Percentiles rank a stretch among this genome's conserved stretches.
phyloP scores from a whole-genome alignment of 2,113 vertebrate species.

The Toxotes chatareus region DNA sequence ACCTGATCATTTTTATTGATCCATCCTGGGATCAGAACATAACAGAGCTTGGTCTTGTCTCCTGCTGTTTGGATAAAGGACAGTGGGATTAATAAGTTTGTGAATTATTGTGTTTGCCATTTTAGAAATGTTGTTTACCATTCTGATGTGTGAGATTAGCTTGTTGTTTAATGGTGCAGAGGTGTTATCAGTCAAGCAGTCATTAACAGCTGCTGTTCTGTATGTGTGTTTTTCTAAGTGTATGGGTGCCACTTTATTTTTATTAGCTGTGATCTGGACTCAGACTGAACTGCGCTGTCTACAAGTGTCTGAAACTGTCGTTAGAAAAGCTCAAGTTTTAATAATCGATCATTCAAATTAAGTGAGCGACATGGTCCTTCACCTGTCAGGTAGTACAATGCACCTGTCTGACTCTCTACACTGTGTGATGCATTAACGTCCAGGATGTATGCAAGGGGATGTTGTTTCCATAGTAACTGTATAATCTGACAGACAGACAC shows the following conservation, averaged over 20 bases:
- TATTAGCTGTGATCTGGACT: neutral
- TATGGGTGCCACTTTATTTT: neutral
- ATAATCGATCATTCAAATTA: neutral
- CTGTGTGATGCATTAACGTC: neutral
- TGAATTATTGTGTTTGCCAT: neutral
- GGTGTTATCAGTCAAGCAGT: neutral
- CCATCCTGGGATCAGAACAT: neutral
- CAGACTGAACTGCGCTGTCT: neutral
- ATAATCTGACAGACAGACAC: neutral
- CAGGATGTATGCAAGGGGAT: neutral
- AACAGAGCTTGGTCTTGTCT: neutral
- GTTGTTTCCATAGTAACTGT: conserved; percentile 56
- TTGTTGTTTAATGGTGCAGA: neutral
- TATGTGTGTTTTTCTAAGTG: neutral
- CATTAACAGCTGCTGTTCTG: neutral
- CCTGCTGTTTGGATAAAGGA: neutral
- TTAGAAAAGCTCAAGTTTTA: neutral
- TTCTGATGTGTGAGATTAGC: neutral
- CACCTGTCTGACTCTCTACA: neutral
- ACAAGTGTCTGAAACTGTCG: neutral
- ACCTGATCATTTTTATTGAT: no score
- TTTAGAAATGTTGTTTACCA: neutral
- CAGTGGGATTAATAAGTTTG: neutral
- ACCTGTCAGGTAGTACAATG: neutral
- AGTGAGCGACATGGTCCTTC: neutral